A percentile compares a stretch with the other conserved stretches of the same genome.
Conservation (phyloP, 2,113 vertebrate species). For the Setophaga kirtlandii region DNA sequence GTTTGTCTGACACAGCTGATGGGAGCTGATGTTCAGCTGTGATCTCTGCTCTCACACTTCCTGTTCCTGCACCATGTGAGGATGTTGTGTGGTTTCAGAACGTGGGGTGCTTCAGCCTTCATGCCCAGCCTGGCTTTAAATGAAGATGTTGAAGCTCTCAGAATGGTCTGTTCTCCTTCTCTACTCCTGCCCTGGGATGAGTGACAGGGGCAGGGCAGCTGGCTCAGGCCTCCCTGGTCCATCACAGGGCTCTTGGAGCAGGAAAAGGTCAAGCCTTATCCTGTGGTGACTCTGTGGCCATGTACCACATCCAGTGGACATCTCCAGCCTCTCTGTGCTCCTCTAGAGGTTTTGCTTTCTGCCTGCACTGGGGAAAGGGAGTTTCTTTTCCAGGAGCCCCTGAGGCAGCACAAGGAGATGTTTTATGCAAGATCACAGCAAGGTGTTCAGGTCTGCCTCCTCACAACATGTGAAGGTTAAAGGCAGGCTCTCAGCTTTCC, state of each 20-base stretch:
- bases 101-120: accelerated
- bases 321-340: not conserved
- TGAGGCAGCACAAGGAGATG: not conserved
- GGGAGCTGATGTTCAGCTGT: not conserved
- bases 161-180: not conserved
- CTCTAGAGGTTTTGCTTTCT: not conserved
- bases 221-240: not conserved
- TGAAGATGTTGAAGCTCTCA: not conserved
- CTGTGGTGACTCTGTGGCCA: not conserved
- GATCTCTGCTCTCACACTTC: not conserved
- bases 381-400: not conserved
- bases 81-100: accelerated
- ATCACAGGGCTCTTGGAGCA: not conserved
- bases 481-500: slow-evolving; percentile 12
- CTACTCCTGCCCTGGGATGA: accelerated
- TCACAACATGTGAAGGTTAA: not conserved
- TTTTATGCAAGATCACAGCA: not conserved
- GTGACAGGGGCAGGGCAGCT: not conserved
- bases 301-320: not conserved
- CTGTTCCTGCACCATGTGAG: not conserved
- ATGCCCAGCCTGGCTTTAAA: not conserved
- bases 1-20: accelerated
- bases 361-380: accelerated
- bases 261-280: not conserved
- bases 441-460: not conserved